A percentile compares a stretch with the other conserved stretches of the same genome.
These are phyloP conservation scores for Menidia beryllina DNA, from an alignment of 2,113 vertebrate genomes.

Conservation along the genomic window DNA sequence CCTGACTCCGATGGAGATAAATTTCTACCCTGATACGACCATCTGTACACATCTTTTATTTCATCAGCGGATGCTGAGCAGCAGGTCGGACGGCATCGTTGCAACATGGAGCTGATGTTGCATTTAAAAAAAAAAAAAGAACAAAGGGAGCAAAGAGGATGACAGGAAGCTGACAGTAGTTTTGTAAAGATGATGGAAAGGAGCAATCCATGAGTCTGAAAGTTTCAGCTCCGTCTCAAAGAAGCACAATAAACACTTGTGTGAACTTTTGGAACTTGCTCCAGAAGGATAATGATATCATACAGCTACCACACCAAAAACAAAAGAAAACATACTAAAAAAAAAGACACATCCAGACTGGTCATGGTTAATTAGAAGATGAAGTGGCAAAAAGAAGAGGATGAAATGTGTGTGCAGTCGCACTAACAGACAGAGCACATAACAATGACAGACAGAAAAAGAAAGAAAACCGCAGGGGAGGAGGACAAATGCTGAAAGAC, in stretches of 20 bases:
- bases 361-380: slow-evolving; percentile 17
- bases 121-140: slow-evolving; percentile 15
- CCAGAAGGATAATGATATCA: not conserved
- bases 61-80: slow-evolving; percentile 12
- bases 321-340: not conserved
- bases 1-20: not conserved
- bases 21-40: not conserved
- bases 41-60: slow-evolving; percentile 16
- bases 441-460: slow-evolving; percentile 2
- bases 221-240: not conserved
- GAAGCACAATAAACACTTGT: not conserved
- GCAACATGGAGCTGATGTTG: slow-evolving; percentile 19
- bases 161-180: slow-evolving; percentile 8
- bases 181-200: not conserved
- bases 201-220: slow-evolving; percentile 1
- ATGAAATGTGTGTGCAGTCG: not conserved
- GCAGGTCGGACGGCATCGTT: slow-evolving; percentile 3
- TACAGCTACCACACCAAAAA: not conserved
- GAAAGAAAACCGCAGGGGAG: slow-evolving; percentile 16
- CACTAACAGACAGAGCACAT: not conserved
- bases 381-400: not conserved
- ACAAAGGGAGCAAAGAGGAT: slow-evolving; percentile 6
- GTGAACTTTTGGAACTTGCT: not conserved
- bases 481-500: slow-evolving; percentile 24
- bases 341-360: not conserved